Evolutionary conservation across 1,140 invertebrate species (phyloP).

Genomic region (Drosophila watanabei): DNA sequence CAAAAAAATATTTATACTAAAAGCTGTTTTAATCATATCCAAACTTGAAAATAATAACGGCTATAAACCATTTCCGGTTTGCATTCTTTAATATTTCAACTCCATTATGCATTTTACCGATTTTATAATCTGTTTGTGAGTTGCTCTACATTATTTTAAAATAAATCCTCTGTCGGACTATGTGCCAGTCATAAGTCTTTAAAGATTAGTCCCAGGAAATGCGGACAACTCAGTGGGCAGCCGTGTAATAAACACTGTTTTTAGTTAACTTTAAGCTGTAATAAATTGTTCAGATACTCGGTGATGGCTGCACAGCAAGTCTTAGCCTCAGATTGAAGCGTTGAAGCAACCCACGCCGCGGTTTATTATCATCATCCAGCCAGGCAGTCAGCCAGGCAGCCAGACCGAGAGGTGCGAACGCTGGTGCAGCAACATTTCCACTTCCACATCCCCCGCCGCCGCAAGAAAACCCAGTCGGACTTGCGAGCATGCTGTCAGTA

Average conservation of each 20-base stretch:
- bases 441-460: constrained; percentile 5
- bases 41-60: neutral
- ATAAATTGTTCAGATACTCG: constrained; percentile 16
- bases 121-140: neutral
- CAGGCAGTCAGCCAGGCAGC: constrained; percentile 8
- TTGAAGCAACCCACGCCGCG: constrained; percentile 70
- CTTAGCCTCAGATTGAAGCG: constrained; percentile 37
- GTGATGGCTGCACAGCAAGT: constrained; percentile 28
- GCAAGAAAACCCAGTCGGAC: too few relatives aligned
- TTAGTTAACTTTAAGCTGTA: constrained; percentile 11
- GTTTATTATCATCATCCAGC: constrained; percentile 59
- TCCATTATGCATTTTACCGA: neutral
- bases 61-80: neutral
- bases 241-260: neutral
- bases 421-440: constrained; percentile 41
- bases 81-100: neutral
- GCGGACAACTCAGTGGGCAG: constrained; percentile 8
- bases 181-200: neutral
- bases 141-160: neutral
- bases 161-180: neutral
- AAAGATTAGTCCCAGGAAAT: neutral
- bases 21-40: neutral
- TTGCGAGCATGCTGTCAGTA: too few relatives aligned
- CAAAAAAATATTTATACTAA: neutral
- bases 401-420: constrained; percentile 67